Percentiles rank a stretch among this genome's conserved stretches.
These are phyloP conservation scores for Lissocephala sabroskyi DNA, from an alignment of 2,888 invertebrate genomes.

Conservation along the genomic window DNA sequence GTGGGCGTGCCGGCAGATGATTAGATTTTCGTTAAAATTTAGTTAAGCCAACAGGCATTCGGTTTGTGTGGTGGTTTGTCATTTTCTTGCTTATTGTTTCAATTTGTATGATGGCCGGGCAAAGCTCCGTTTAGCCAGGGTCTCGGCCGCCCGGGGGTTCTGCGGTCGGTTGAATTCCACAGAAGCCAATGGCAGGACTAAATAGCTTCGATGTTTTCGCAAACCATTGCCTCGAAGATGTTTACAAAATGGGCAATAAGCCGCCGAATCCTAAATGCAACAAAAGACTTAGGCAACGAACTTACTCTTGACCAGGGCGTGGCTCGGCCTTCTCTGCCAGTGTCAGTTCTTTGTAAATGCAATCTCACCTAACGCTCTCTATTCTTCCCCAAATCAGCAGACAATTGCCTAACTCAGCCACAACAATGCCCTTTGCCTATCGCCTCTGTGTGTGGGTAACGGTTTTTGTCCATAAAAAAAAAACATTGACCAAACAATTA, in stretches of 20 bases:
- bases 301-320: constrained; percentile 13
- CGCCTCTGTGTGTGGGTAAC: constrained; percentile 31
- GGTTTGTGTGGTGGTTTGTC: constrained; percentile 29
- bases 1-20: constrained; percentile 58
- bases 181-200: constrained; percentile 43
- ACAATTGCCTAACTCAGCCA: constrained; percentile 7
- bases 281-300: constrained; percentile 49
- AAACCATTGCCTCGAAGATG: constrained; percentile 14
- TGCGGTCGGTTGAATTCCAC: constrained; percentile 36
- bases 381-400: neutral
- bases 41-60: constrained; percentile 25
- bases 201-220: constrained; percentile 18
- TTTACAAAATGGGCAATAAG: constrained; percentile 40
- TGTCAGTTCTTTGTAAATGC: too few species aligned
- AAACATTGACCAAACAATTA: constrained; percentile 31
- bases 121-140: constrained; percentile 49
- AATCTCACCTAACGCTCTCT: too few species aligned
- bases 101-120: constrained; percentile 36
- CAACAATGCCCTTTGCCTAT: constrained; percentile 22
- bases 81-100: constrained; percentile 52
- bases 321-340: too few species aligned
- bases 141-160: constrained; percentile 20
- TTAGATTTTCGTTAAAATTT: constrained; percentile 64
- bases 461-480: constrained; percentile 46
- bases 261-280: constrained; percentile 20